These are phyloP conservation scores for Scaptodrosophila latifasciaeformis DNA, from an alignment of 2,888 invertebrate species.

Conservation along the genomic window DNA sequence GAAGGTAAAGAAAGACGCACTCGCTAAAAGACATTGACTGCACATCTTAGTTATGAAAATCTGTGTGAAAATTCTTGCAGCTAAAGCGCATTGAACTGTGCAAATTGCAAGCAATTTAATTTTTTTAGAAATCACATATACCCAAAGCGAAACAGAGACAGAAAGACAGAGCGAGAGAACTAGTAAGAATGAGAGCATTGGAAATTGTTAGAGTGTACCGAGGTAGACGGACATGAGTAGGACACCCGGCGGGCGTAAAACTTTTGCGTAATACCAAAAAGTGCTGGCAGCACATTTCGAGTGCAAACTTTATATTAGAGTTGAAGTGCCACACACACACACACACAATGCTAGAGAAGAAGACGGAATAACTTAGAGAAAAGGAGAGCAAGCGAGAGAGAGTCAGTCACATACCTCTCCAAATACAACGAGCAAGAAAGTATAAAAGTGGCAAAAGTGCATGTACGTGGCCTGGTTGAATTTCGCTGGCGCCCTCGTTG, in stretches of 20 bases:
- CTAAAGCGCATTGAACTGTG: conserved; percentile 69
- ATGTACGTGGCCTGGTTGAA: conserved; percentile 46
- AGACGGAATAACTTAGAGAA: too few species aligned
- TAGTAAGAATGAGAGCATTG: not conserved
- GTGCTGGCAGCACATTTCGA: conserved; percentile 63
- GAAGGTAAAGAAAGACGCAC: too few species aligned
- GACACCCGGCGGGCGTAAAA: conserved; percentile 35
- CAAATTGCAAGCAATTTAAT: conserved; percentile 68
- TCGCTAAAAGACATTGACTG: conserved; percentile 37
- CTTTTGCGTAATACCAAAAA: conserved; percentile 66
- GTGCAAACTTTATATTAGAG: conserved; percentile 65
- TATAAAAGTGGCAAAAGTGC: conserved; percentile 49
- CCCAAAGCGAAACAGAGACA: not conserved
- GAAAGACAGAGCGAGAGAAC: not conserved
- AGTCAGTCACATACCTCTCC: not conserved
- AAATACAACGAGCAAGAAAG: conserved; percentile 29
- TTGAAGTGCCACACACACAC: conserved; percentile 51
- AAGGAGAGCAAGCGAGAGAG: too few species aligned
- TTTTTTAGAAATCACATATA: conserved; percentile 45
- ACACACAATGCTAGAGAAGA: not conserved
- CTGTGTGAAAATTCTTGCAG: conserved; percentile 55
- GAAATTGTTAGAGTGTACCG: too few species aligned
- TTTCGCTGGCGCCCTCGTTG: conserved; percentile 1
- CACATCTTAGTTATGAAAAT: conserved; percentile 61
- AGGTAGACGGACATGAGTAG: not conserved